phyloP scores from a whole-genome alignment of 1,140 invertebrate genomes.

The Acyrthosiphon pisum region DNA sequence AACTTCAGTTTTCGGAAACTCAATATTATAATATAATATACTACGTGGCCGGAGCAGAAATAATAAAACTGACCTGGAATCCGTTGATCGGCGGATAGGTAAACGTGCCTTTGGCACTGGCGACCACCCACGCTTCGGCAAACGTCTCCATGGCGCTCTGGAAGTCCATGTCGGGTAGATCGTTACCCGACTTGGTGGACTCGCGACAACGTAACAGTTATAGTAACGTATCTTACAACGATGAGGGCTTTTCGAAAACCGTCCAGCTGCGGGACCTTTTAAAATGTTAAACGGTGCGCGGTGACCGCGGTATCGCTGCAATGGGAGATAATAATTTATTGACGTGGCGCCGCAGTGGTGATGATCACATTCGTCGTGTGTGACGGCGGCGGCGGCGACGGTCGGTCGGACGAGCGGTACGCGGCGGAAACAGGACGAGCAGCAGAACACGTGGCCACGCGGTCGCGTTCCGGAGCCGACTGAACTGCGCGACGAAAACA shows the following conservation, averaged over 20 bases:
- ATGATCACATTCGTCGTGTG: neutral
- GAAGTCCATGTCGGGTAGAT: slow-evolving; percentile 82
- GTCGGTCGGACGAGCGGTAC: neutral
- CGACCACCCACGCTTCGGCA: slow-evolving; percentile 94
- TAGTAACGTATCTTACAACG: neutral
- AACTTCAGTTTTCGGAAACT: neutral
- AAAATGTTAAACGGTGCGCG: neutral
- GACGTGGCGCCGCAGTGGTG: neutral
- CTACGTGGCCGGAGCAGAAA: neutral
- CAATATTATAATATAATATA: neutral
- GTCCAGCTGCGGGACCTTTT: neutral
- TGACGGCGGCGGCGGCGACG: neutral
- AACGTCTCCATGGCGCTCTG: slow-evolving; percentile 97
- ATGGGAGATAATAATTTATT: neutral
- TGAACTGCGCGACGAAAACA: slow-evolving; percentile 22
- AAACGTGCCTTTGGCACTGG: slow-evolving; percentile 78
- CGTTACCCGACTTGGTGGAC: neutral
- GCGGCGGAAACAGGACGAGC: neutral
- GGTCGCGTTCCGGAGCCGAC: slow-evolving; percentile 53
- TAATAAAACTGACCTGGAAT: slow-evolving; percentile 67
- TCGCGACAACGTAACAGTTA: neutral
- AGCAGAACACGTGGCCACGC: slow-evolving; percentile 51
- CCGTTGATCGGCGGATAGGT: slow-evolving; percentile 57
- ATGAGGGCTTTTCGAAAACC: neutral
- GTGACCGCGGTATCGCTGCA: neutral